A percentile compares a stretch with the other conserved stretches of the same genome.
Conservation (phyloP, 2,888 invertebrate genomes). For the Diabrotica balteata region DNA sequence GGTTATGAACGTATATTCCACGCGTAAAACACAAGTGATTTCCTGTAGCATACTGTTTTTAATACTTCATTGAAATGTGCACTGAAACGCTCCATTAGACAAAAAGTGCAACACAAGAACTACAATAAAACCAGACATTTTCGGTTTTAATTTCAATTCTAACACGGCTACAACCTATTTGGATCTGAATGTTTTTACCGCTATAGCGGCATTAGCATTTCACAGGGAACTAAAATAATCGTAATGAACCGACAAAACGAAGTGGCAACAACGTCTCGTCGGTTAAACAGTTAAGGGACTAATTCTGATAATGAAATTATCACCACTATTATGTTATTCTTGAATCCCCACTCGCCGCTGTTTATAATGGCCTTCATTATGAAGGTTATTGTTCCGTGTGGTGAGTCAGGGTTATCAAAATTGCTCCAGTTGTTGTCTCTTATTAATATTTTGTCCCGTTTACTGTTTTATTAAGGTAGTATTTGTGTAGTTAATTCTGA, state of each 20-base stretch:
- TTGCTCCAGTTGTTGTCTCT: constrained; percentile 19
- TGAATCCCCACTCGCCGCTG: constrained; percentile 24
- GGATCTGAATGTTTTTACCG: too few relatives aligned
- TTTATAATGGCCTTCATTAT: constrained; percentile 19
- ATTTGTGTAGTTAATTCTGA: not conserved
- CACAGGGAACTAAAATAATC: not conserved
- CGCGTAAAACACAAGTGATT: too few relatives aligned
- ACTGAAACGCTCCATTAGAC: too few relatives aligned
- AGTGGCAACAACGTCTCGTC: constrained; percentile 11
- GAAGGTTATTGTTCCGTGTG: constrained; percentile 20
- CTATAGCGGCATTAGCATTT: too few relatives aligned
- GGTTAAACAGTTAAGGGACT: constrained; percentile 15
- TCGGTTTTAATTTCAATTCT: too few relatives aligned
- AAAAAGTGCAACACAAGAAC: too few relatives aligned
- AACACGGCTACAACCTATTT: too few relatives aligned
- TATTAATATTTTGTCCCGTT: constrained; percentile 6
- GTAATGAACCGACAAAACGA: not conserved
- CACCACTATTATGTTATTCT: constrained; percentile 30
- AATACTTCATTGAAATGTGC: too few relatives aligned
- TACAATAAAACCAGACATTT: too few relatives aligned
- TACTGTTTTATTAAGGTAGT: constrained; percentile 6
- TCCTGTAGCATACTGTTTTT: too few relatives aligned
- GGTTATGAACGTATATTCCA: too few relatives aligned
- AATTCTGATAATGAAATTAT: constrained; percentile 36
- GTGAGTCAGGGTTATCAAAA: constrained; percentile 17